Conservation (phyloP, 2,888 invertebrate species). For the Athetis lepigone region DNA sequence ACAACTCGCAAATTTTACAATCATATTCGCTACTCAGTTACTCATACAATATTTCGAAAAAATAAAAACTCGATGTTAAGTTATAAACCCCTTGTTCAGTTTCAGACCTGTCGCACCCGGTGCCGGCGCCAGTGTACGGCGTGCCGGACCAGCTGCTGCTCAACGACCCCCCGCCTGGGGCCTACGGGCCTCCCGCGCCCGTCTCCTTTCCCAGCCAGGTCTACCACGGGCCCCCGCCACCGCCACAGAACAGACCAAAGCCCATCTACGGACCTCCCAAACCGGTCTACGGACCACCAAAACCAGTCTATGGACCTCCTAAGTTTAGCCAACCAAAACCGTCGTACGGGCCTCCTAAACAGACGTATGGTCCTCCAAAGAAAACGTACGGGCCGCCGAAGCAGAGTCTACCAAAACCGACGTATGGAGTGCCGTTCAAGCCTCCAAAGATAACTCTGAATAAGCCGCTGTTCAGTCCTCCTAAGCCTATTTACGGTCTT, state of each 20-base stretch:
- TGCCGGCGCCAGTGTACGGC: slow-evolving; percentile 91
- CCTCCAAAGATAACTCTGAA: slow-evolving; percentile 76
- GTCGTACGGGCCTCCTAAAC: slow-evolving; percentile 64
- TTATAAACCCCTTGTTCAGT: slow-evolving; percentile 64
- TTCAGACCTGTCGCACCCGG: slow-evolving; percentile 85
- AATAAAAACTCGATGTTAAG: no score
- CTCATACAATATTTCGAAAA: no score
- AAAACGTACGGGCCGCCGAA: slow-evolving; percentile 73
- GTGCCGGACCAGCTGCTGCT: slow-evolving; percentile 86
- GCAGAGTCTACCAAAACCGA: slow-evolving; percentile 53
- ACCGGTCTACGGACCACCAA: slow-evolving; percentile 77
- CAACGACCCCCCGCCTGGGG: slow-evolving; percentile 79
- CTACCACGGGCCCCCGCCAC: slow-evolving; percentile 90
- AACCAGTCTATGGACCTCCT: slow-evolving; percentile 80
- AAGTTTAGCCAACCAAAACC: slow-evolving; percentile 81
- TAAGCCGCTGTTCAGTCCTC: slow-evolving; percentile 63
- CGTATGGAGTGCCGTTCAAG: slow-evolving; percentile 79
- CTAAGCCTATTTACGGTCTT: slow-evolving; percentile 57
- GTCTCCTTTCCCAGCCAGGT: slow-evolving; percentile 79
- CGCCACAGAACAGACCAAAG: slow-evolving; percentile 77
- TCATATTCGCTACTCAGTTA: no score
- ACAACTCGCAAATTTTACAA: no score
- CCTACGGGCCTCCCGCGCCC: slow-evolving; percentile 89
- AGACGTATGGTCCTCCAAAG: slow-evolving; percentile 79
- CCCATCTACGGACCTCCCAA: slow-evolving; percentile 83